Percentiles rank a stretch among this genome's conserved stretches.
Conservation (phyloP, 1,140 invertebrate genomes). For the Drosophila pectinifera region DNA sequence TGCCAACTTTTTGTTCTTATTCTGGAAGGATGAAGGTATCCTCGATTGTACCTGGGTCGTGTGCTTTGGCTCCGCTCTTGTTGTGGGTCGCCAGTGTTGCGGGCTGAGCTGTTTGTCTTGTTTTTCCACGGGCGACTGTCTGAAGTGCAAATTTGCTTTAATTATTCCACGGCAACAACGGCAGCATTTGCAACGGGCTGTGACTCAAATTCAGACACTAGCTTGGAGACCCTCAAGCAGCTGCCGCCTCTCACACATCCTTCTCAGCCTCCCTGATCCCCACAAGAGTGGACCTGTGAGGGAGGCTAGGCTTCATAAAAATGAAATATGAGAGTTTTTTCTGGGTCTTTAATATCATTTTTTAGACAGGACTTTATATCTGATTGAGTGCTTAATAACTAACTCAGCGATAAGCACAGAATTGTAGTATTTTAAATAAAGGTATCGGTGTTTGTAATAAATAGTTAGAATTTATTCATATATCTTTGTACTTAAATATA, state of each 20-base stretch:
- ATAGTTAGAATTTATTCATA: too few relatives aligned
- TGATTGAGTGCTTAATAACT: too few relatives aligned
- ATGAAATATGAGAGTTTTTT: too few relatives aligned
- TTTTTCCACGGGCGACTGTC: slow-evolving; percentile 73
- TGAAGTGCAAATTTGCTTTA: slow-evolving; percentile 85
- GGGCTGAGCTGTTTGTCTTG: slow-evolving; percentile 60
- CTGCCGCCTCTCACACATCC: slow-evolving; percentile 21
- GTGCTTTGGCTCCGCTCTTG: slow-evolving; percentile 50
- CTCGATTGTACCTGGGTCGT: slow-evolving; percentile 35
- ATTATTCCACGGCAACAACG: slow-evolving; percentile 77
- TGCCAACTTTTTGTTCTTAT: slow-evolving; percentile 21
- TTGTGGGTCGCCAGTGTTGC: slow-evolving; percentile 71
- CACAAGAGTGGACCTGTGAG: slow-evolving; percentile 9
- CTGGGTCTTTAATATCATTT: too few relatives aligned
- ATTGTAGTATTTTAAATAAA: too few relatives aligned
- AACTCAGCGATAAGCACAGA: too few relatives aligned
- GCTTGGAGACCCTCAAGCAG: slow-evolving; percentile 35
- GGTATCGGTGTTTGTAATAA: too few relatives aligned
- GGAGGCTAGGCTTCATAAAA: too few relatives aligned
- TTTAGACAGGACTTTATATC: too few relatives aligned
- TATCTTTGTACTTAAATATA: too few relatives aligned
- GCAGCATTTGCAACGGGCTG: slow-evolving; percentile 60
- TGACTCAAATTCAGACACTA: slow-evolving; percentile 44
- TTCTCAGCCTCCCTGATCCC: neutral
- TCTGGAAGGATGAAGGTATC: slow-evolving; percentile 27